These are phyloP conservation scores for Eupeodes latifasciatus DNA, from an alignment of 2,888 invertebrate species.

Conservation along the genomic window DNA sequence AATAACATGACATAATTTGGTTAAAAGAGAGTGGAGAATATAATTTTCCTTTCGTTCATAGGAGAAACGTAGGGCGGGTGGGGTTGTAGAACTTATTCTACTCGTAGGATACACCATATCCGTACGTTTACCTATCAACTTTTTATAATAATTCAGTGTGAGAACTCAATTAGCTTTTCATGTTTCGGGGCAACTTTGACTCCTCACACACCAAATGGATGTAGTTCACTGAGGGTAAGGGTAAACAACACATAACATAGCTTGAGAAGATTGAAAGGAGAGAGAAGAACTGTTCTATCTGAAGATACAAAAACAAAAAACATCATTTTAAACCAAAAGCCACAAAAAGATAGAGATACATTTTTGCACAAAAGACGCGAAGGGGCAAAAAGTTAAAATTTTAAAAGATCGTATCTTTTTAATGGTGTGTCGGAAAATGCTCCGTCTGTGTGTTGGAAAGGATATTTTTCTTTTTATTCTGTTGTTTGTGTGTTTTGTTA, in stretches of 20 bases:
- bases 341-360: slow-evolving; percentile 21
- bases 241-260: slow-evolving; percentile 2
- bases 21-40: slow-evolving; percentile 59
- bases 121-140: not conserved
- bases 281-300: not conserved
- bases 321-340: not conserved
- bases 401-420: slow-evolving; percentile 38
- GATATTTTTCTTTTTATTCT: slow-evolving; percentile 2
- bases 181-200: slow-evolving; percentile 68
- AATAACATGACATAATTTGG: slow-evolving; percentile 70
- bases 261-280: not conserved
- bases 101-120: not conserved
- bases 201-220: slow-evolving; percentile 50
- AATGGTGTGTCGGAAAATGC: slow-evolving; percentile 31
- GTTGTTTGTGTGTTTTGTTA: slow-evolving; percentile 11
- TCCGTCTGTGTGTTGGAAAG: not conserved
- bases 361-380: slow-evolving; percentile 26
- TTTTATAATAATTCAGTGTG: slow-evolving; percentile 45
- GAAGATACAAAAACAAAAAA: not conserved
- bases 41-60: slow-evolving; percentile 32
- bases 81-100: not conserved
- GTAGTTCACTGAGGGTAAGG: slow-evolving; percentile 41
- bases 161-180: slow-evolving; percentile 76
- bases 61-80: not conserved
- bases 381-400: slow-evolving; percentile 39